Evolutionary conservation across 2,888 invertebrate genomes (phyloP), one percentile per base, ranked within the genome.

Genomic region (Vesta saturnalis): DNA sequence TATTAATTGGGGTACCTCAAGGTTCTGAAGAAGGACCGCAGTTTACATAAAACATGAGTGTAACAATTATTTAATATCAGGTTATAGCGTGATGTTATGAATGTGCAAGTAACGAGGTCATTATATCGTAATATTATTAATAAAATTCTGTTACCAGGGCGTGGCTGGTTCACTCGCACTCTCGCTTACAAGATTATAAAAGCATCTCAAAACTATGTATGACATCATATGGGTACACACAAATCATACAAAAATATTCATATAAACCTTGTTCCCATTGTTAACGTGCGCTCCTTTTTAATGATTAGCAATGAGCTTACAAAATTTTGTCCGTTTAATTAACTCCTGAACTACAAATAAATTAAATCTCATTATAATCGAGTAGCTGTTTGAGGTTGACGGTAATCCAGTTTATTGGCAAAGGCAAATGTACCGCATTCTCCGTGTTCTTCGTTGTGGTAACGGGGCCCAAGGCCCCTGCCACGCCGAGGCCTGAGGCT

Each of bases 381-480:
- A 60, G 60, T 60, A 60, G 60, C 57, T n/a, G 39, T 39, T 39
- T 39, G 39, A 39, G 39, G 39, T 39, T 47, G 57, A 59, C 67
- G 67, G 67, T 59, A 63, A 49, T 47, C 67, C 59, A 60, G 54
- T 39, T 59, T 52, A 56, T 58, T 59, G 63, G 67, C 47, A 67
- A 62, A 61, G 67, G 67, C 62, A 67, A 67, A 61, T 60, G 64
- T 68, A 59, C 68, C 68, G 68, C 69, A 65, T 70, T 70, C 69
- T 69, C 60, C 47, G 59, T 60, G 60, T 64, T 65, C 69, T 63
- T 64, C 64, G 65, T 67, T 72, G 74, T 73, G 68, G 68, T 68
- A 76, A 76, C 74, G 76, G 76, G 72, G 74, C 74, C 76, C 74
- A 74, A 76, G 74, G 76, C 74, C 76, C 74, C 52, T 73, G 76